These are phyloP conservation scores for Tarsius wallacei DNA, from an alignment of 2,797 vertebrate genomes.

Conservation along the genomic window DNA sequence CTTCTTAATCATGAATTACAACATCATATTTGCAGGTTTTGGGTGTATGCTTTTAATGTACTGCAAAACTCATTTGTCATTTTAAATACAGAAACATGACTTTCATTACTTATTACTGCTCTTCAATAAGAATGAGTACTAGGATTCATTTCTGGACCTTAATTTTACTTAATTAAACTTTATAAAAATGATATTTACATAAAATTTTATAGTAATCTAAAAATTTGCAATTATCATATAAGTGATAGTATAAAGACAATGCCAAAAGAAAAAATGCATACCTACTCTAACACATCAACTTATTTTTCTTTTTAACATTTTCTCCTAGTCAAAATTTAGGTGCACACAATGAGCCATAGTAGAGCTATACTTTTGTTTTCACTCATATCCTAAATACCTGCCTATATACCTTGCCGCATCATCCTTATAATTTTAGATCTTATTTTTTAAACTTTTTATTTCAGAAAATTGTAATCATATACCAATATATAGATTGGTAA, in stretches of 20 bases:
- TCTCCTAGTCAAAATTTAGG: background rate
- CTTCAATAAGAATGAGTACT: background rate
- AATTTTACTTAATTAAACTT: background rate
- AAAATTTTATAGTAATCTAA: background rate
- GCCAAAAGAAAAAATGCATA: background rate
- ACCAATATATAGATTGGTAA: background rate
- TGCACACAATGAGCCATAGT: background rate
- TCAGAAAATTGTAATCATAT: slow-evolving; percentile 39
- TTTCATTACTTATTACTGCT: background rate
- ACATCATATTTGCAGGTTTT: background rate
- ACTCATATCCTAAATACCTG: background rate
- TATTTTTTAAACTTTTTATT: background rate
- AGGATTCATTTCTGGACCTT: slow-evolving; percentile 53
- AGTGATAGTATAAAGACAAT: background rate
- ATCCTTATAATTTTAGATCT: slow-evolving; percentile 21
- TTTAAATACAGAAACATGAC: background rate
- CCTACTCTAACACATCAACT: background rate
- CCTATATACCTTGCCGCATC: background rate
- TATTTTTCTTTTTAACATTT: background rate
- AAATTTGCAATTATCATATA: slow-evolving; percentile 1
- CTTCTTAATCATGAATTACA: background rate
- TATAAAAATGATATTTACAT: background rate
- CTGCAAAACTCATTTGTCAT: background rate
- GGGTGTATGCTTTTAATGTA: background rate
- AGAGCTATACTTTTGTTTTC: background rate